Conservation (phyloP, 2,888 invertebrate genomes). For the Galerucella calmariensis region DNA sequence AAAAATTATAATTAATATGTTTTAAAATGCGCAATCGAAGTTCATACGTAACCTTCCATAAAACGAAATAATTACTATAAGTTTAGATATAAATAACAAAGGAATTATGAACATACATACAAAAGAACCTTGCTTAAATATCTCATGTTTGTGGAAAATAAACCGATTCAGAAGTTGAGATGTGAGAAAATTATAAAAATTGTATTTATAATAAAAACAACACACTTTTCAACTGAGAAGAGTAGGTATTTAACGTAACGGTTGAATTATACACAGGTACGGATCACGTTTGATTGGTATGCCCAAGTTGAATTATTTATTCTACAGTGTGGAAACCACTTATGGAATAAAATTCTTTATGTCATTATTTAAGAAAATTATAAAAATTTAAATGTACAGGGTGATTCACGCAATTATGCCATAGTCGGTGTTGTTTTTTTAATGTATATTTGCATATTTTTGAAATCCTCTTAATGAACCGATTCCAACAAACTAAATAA, state of each 20-base stretch:
- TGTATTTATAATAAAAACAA: slow-evolving; percentile 38
- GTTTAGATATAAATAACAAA: slow-evolving; percentile 20
- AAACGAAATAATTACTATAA: slow-evolving; percentile 22
- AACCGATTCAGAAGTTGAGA: slow-evolving; percentile 30
- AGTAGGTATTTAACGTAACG: slow-evolving; percentile 34
- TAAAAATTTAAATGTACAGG: too few species aligned
- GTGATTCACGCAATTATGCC: too few species aligned
- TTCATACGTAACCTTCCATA: slow-evolving; percentile 10
- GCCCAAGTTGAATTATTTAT: too few species aligned
- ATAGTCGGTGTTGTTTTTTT: too few species aligned
- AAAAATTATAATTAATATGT: too few species aligned
- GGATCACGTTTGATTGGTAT: not conserved
- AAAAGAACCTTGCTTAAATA: slow-evolving; percentile 28
- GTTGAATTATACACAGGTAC: slow-evolving; percentile 5
- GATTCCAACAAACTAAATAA: too few species aligned
- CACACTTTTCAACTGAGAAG: slow-evolving; percentile 33
- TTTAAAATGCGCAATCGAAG: not conserved
- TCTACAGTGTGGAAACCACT: too few species aligned
- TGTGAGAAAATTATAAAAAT: slow-evolving; percentile 42
- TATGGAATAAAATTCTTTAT: too few species aligned
- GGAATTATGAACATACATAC: slow-evolving; percentile 15
- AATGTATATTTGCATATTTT: too few species aligned
- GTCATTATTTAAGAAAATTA: too few species aligned
- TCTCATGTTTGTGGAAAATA: slow-evolving; percentile 40
- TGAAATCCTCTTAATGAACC: too few species aligned